Evolutionary conservation across 2,113 vertebrate species (phyloP).

Genomic region (Ellobius talpinus): DNA sequence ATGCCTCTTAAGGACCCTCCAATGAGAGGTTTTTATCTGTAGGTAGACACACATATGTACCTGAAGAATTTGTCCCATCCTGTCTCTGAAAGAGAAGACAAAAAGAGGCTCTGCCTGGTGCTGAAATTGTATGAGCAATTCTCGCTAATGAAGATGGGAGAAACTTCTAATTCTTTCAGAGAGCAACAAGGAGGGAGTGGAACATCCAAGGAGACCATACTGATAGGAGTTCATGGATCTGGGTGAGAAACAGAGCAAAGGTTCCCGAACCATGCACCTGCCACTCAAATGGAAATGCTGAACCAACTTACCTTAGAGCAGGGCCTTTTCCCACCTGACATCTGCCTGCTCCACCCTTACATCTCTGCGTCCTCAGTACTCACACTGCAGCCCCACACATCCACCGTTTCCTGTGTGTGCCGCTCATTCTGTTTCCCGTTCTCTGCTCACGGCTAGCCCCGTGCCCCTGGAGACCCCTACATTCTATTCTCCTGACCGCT

Average conservation of each 20-base stretch:
- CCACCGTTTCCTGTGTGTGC: fast-evolving
- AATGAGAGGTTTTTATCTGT: not conserved
- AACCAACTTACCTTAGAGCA: too few species aligned
- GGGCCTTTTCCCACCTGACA: too few species aligned
- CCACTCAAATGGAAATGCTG: not conserved
- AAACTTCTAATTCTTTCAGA: too few species aligned
- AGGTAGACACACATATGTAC: not conserved
- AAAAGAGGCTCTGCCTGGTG: not conserved
- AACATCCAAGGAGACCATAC: not conserved
- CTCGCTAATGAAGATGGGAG: not conserved
- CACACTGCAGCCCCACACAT: fast-evolving
- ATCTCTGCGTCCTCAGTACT: fast-evolving
- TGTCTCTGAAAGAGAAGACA: not conserved
- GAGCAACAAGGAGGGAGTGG: fast-evolving
- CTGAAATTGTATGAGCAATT: not conserved
- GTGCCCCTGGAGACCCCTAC: fast-evolving
- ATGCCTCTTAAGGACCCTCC: not conserved
- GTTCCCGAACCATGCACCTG: not conserved
- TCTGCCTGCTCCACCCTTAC: fast-evolving
- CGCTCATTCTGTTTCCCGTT: fast-evolving
- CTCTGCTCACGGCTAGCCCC: not conserved
- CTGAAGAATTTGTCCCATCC: not conserved
- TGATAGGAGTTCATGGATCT: too few species aligned
- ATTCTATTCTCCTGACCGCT: not conserved
- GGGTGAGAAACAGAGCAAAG: fast-evolving